Percentiles rank a stretch among this genome's conserved stretches.
Evolutionary conservation across 1,140 invertebrate genomes (phyloP).

Genomic region (Lepidostoma basale): DNA sequence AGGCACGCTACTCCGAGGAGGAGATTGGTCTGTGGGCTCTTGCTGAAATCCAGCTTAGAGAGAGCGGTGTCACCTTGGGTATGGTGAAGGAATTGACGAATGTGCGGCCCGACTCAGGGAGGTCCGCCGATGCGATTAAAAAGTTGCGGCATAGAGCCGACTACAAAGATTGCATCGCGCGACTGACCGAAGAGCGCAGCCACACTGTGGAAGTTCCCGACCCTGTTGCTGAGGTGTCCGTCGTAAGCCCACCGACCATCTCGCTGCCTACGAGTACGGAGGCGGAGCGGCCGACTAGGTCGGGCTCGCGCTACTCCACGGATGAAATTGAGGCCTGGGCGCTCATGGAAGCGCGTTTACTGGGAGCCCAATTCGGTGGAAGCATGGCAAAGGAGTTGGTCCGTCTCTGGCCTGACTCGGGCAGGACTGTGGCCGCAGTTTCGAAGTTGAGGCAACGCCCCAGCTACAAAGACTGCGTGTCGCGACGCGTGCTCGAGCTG

Average conservation of each 20-base stretch:
- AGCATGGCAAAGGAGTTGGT: too few species aligned
- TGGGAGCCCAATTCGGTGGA: too few species aligned
- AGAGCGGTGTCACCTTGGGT: neutral
- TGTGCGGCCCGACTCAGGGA: neutral
- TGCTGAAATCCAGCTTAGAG: neutral
- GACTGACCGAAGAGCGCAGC: too few species aligned
- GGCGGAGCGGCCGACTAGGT: too few species aligned
- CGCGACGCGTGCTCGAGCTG: too few species aligned
- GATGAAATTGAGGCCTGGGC: neutral
- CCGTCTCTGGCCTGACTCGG: too few species aligned
- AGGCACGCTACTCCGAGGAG: neutral
- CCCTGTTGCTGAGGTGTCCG: neutral
- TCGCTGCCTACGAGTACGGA: neutral
- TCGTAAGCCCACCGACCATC: neutral
- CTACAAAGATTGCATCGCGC: neutral
- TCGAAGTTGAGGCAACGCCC: too few species aligned
- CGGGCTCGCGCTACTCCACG: neutral
- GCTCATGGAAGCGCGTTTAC: too few species aligned
- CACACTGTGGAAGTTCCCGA: neutral
- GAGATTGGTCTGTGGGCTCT: neutral
- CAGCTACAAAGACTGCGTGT: too few species aligned
- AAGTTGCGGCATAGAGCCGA: neutral
- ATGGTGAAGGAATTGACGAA: neutral
- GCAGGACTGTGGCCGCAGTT: too few species aligned
- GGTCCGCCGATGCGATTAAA: neutral